A percentile compares a stretch with the other conserved stretches of the same genome.
These are phyloP conservation scores for Elephantulus edwardii DNA, from an alignment of 2,113 vertebrate genomes.

Conservation along the genomic window DNA sequence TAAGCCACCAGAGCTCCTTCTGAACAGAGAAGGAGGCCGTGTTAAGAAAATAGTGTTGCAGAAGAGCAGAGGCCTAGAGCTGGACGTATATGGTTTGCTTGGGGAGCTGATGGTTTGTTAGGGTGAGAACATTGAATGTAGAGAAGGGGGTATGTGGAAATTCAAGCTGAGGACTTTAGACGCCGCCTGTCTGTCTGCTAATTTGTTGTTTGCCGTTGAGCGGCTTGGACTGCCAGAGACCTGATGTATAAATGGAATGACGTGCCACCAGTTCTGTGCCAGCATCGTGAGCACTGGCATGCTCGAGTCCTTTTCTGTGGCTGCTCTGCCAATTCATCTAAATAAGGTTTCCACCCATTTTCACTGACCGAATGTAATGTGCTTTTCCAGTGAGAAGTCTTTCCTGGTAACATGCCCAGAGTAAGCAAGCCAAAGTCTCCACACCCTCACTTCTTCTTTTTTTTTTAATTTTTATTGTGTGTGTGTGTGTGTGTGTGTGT, in stretches of 20 bases:
- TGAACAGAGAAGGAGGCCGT: conserved; percentile 2
- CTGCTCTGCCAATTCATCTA: not conserved
- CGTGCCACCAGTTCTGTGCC: not conserved
- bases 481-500: no score
- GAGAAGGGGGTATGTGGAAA: not conserved
- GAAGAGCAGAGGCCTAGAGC: not conserved
- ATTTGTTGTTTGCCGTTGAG: not conserved
- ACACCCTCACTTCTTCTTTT: not conserved
- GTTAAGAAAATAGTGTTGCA: not conserved
- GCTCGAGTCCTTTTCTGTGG: not conserved
- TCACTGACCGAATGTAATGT: not conserved
- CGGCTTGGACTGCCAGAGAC: not conserved
- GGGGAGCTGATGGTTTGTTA: not conserved
- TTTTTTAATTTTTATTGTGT: no score
- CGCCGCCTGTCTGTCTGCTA: not conserved
- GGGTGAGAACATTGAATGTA: not conserved
- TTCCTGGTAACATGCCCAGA: not conserved
- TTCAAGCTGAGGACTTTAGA: not conserved
- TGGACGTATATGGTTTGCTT: not conserved
- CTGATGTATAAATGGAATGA: not conserved
- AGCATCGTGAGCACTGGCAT: not conserved
- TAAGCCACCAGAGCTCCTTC: no score
- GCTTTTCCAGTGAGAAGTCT: not conserved
- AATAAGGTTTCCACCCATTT: not conserved
- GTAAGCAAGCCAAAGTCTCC: not conserved